Evolutionary conservation across 2,888 invertebrate genomes (phyloP), one percentile per base, ranked within the genome.

Genomic region (Tiliacea citrago): DNA sequence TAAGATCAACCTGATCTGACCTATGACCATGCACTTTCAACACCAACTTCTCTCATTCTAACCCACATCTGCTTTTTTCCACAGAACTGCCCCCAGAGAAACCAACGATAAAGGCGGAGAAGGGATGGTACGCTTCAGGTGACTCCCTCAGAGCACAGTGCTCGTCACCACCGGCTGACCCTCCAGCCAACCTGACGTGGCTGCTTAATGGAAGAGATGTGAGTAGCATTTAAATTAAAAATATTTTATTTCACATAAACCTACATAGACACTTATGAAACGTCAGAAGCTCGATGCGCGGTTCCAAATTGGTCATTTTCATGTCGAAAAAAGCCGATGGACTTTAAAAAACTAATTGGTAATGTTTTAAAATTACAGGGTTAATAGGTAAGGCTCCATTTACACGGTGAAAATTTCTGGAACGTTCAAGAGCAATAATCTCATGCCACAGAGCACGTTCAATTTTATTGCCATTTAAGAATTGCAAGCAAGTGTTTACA

Each of bases 91-190:
- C 98, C 8, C 97, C 97, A 77, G 97, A 97, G 83, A 97, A 97
- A 86, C 98, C 98, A 49, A 96, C 96, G 85, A 97, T 98, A 91
- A 97, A 97, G 89, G 97, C 98, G 5, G 98, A 98, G 90, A 97
- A 97, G 80, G 97, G 97, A 60, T 97, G 98, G 91, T 98, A 98
- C 90, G 98, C 98, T 82, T 97, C 98, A 8, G 98, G 98, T 12
- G 98, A 98, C 92, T 97, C 97, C n/a, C 95, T 98, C 73, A 96
- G 97, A 78, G 98, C 98, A 73, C 98, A 98, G 92, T 98, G 98
- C 93, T 97, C 98, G 39, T 97, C 98, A 4, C 97, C 98, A 12
- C 98, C 98, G 0, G 98, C 98, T 24, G 97, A 97, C 85, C 98
- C 98, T 0, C 97, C 97, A 29, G 98, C 98, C 42, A 97, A 97